A percentile compares a stretch with the other conserved stretches of the same genome.
Conservation (phyloP, 2,797 vertebrate genomes). For the Enteromius unitaeniatus region DNA sequence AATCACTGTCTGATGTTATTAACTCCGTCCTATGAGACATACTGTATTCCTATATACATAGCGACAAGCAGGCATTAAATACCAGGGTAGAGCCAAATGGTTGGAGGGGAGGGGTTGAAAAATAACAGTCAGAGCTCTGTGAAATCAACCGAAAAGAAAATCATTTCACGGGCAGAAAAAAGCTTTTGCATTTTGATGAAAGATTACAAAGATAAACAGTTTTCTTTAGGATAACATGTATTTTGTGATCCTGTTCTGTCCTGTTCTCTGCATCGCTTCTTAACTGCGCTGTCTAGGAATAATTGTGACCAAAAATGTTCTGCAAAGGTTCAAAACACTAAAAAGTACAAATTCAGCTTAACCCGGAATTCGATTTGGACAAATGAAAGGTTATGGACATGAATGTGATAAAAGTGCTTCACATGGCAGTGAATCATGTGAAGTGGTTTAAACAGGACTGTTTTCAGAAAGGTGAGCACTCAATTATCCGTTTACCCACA, state of each 20-base stretch:
- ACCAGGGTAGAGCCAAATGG: constrained; percentile 3
- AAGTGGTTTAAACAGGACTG: neutral
- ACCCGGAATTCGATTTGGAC: neutral
- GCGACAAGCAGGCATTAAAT: neutral
- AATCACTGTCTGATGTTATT: neutral
- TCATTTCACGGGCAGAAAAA: neutral
- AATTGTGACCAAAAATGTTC: neutral
- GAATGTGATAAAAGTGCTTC: constrained; percentile 24
- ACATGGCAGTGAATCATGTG: constrained; percentile 16
- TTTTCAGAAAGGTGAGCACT: constrained; percentile 1
- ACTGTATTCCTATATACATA: neutral
- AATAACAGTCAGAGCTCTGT: neutral
- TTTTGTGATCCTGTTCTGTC: neutral
- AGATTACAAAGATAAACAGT: constrained; percentile 11
- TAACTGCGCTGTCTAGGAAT: neutral
- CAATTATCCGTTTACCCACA: neutral
- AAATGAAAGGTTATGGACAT: neutral
- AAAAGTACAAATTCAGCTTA: neutral
- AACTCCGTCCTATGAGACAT: neutral
- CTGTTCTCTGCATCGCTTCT: neutral
- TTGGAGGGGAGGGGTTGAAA: constrained; percentile 1
- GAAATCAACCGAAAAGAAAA: neutral
- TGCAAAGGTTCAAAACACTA: neutral
- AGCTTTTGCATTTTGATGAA: constrained; percentile 19
- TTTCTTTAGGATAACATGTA: constrained; percentile 2